phyloP scores from a whole-genome alignment of 1,140 invertebrate species.

The Copidosoma floridanum region DNA sequence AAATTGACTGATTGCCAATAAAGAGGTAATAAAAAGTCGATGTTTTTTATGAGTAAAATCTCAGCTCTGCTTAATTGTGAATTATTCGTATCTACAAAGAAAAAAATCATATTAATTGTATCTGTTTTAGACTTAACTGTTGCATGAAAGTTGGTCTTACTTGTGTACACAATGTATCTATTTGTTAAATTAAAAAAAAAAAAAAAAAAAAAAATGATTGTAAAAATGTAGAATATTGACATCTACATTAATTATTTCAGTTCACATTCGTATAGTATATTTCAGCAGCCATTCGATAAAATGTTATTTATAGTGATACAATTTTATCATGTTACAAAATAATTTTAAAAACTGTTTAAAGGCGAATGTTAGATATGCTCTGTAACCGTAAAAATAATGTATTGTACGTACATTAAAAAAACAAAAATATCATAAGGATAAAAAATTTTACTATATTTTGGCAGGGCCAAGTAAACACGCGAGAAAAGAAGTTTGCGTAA shows the following conservation, averaged over 20 bases:
- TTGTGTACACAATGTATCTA: slow-evolving; percentile 42
- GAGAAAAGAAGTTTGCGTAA: neutral
- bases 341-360: slow-evolving; percentile 12
- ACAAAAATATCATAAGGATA: neutral
- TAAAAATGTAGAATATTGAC: neutral
- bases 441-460: neutral
- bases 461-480: neutral
- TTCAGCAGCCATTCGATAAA: neutral
- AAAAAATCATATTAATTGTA: slow-evolving; percentile 31
- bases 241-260: slow-evolving; percentile 3
- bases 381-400: no score
- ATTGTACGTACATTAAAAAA: no score
- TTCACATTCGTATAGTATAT: neutral
- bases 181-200: slow-evolving; percentile 29
- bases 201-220: neutral
- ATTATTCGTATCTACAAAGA: neutral
- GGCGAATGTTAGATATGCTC: no score
- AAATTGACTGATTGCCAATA: neutral
- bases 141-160: slow-evolving; percentile 43
- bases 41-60: neutral
- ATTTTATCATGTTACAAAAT: slow-evolving; percentile 15
- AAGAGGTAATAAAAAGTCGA: neutral
- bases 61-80: neutral
- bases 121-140: slow-evolving; percentile 41
- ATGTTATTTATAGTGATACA: neutral